Base-by-base conservation (phyloP, 2,797 vertebrate genomes). In the Cetoscarus ocellatus region DNA sequence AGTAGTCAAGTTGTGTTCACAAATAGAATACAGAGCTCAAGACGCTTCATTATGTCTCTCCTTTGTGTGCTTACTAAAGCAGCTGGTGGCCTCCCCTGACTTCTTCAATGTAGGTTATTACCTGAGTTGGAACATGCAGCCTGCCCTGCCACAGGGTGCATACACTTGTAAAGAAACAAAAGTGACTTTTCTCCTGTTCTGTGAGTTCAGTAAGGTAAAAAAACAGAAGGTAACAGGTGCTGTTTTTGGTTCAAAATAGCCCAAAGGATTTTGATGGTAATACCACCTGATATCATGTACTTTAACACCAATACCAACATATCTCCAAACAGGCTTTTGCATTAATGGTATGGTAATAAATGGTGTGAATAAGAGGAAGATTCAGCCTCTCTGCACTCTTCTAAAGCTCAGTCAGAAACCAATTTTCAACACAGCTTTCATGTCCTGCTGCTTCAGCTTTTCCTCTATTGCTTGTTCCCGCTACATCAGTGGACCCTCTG, bases 21-120 rank as follows among this genome's bases (percentile, higher is more conserved):
- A 92, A 93, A 92, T 92, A 91, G 88, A 87, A 90, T 84, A 83
- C 82, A 89, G 88, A 93, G 90, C 90, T 93, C 89, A 54, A 89
- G 88, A 87, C 77, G 72, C 79, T 93, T 93, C 87, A 88, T 92
- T 91, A 88, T 85, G 77, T 87, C 56, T 75, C 77, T 91, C 83
- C 77, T 84, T 79, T 69, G 88, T 83, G 85, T 86, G 85, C 85
- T 86, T 86, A 74, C 86, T 80, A 80, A 88, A 87, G 86, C 75
- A 77, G 80, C 67, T 78, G 77, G 72, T 77, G 45, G 60, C 76
- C 72, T 82, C 77, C 67, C 73, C 70, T 82, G 80, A 83, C 86
- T 86, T 82, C 50, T 62, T 73, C 80, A 74, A 84, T 88, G 76
- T 88, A 89, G 84, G 78, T 79, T 90, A 91, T 86, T 88, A 83